These are phyloP conservation scores for Halocaridina rubra DNA, from an alignment of 2,888 invertebrate genomes.

Conservation along the genomic window DNA sequence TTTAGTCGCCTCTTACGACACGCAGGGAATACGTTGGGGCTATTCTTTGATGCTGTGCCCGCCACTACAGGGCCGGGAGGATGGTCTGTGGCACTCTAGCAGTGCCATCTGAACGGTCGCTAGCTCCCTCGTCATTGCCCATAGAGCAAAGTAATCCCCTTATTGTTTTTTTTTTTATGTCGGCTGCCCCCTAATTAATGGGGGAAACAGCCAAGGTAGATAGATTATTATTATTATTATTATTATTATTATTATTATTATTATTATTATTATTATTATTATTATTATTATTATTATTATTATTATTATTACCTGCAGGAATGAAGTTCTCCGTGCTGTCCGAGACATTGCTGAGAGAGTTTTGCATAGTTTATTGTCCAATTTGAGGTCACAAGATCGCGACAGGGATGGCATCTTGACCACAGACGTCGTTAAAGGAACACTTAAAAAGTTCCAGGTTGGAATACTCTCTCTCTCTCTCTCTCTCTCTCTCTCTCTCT, in stretches of 20 bases:
- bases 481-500: background rate
- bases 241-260: background rate
- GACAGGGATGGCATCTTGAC: conserved; percentile 52
- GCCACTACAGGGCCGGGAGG: too few species aligned
- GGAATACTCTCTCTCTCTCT: background rate
- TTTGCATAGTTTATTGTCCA: conserved; percentile 32
- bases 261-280: background rate
- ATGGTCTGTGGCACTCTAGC: too few species aligned
- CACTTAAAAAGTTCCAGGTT: conserved; percentile 48
- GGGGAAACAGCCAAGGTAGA: too few species aligned
- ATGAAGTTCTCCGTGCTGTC: conserved; percentile 11
- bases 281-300: background rate
- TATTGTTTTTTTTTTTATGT: too few species aligned
- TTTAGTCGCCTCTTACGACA: too few species aligned
- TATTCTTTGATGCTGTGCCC: too few species aligned
- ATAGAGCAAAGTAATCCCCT: too few species aligned
- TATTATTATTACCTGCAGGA: conserved; percentile 19
- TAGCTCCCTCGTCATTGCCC: too few species aligned
- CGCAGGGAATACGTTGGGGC: too few species aligned
- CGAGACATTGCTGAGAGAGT: conserved; percentile 25
- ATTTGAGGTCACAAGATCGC: conserved; percentile 45
- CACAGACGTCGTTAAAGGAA: conserved; percentile 28
- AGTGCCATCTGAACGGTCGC: too few species aligned
- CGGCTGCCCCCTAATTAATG: too few species aligned
- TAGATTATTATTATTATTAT: background rate